Evolutionary conservation across 2,888 invertebrate species (phyloP), one percentile per base, ranked within the genome.

Genomic region (Ceriagrion tenellum): DNA sequence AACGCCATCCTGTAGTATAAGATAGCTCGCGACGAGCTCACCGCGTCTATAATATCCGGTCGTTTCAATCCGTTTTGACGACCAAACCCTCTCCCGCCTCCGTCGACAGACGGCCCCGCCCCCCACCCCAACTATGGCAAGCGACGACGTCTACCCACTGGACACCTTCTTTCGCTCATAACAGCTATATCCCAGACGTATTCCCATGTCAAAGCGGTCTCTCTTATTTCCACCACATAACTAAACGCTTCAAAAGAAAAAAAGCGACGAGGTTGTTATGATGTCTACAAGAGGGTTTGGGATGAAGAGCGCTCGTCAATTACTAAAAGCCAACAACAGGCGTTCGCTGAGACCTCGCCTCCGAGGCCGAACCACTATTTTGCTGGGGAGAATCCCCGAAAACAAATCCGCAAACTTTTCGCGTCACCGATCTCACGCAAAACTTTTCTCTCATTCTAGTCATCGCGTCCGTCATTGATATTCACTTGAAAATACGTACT

Each of bases 1-100:
- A 59, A 47, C 47, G 59, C 12, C 59, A 59, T 20, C 90, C 55
- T 90, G 55, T 56, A n/a, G 56, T 56, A 18, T 90, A 56, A 90
- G 56, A n/a, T 20, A 30, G 30, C 90, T n/a, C 20, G 0, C 30
- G 56, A 30, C 55, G 30, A n/a, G 90, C 90, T 30, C 90, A 55
- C 13, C 47, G 47, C 90, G 90, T 90, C 56, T 18, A 59, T 55
- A 63, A 63, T 91, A 91, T 63, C 63, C 91, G 63, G 91, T 91
- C 63, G 63, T 35, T 90, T 40, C 91, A 35, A 26, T 63, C 91
- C 91, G 23, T 91, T 59, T 55, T 2, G 20, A 40, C 91, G 23
- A 26, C 91, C 90, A 35, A 69, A 12, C 23, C 59, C 91, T 59
- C 40, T 88, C 47, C 40, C 81, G 81, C 81, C 81, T 81, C 30